Evolutionary conservation across 2,113 vertebrate species (phyloP).

Genomic region (Microcebus jonahi): DNA sequence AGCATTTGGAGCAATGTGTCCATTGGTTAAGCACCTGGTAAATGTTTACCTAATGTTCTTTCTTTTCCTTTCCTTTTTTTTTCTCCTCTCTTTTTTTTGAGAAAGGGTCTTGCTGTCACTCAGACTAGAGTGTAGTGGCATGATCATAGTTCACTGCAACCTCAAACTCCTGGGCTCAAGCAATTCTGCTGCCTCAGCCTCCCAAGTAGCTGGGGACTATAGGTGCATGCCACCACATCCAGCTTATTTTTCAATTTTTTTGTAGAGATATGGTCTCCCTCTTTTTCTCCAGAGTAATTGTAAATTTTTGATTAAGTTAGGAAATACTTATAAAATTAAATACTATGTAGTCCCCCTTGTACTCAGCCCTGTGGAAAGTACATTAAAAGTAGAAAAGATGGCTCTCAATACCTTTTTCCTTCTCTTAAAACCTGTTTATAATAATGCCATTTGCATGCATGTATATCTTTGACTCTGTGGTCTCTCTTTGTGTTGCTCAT

Average conservation of each 20-base stretch:
- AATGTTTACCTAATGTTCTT: neutral
- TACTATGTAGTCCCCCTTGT: neutral
- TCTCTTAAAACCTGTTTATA: neutral
- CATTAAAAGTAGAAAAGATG: neutral
- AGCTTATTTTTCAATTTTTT: neutral
- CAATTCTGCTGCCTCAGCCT: too few species aligned
- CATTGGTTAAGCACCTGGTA: neutral
- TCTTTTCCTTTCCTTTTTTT: neutral
- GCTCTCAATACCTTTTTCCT: neutral
- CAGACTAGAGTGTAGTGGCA: too few species aligned
- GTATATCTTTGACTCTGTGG: neutral
- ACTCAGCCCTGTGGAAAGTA: neutral
- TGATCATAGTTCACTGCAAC: too few species aligned
- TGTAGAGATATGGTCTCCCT: neutral
- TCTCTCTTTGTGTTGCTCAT: constrained; percentile 9
- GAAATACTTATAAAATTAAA: neutral
- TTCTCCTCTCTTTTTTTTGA: too few species aligned
- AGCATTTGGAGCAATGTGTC: neutral
- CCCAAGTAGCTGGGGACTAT: too few species aligned
- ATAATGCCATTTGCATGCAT: neutral
- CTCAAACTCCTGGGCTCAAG: too few species aligned
- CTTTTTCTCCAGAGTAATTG: neutral
- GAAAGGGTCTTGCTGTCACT: too few species aligned
- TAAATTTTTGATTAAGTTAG: neutral
- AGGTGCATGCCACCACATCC: too few species aligned